Base-by-base conservation (phyloP, 2,797 vertebrate species). In the Chloroceryle amazona region DNA sequence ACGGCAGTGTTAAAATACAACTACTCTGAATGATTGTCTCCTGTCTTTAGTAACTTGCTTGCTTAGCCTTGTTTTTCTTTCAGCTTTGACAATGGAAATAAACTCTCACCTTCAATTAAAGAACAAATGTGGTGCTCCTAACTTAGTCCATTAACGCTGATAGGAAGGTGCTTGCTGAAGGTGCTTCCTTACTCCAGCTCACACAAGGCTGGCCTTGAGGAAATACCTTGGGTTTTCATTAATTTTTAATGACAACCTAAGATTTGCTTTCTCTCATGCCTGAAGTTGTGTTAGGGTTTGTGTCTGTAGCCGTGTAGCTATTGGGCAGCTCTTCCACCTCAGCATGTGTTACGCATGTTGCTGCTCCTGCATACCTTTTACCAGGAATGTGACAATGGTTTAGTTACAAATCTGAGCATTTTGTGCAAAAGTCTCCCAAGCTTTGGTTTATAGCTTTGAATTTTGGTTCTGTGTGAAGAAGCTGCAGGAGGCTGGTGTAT, bases 241-340 rank as follows among this genome's bases (percentile, higher is more conserved):
- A n/a, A 12, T 63, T 88, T 37, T 44, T 86, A 46, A 71, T 22
- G 25, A 29, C 37, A 74, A 4, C 17, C 10, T 63, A 52, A 49
- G 29, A 37, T 61, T 33, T 86, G 35, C 25, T 70, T 7, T 39
- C 8, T 60, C 80, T 55, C 12, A 3, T 35, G 31, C 44, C 42
- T 35, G 0, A 71, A 86, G 31, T 58, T 44, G 19, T 58, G 19
- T 54, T 61, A 49, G 10, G 14, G 20, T 83, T 72, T 70, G 41
- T 0, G 1, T 83, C 47, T 3, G 0, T 28, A 70, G 47, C 25
- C 1, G 0, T 7, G n/a, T 16, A 51, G 33, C 23, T 44, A 1
- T 21, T 0, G 3, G 21, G 21, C 0, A 0, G 22, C n/a, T 78
- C 12, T 63, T 41, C 29, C n/a, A 20, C 57, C 26, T 19, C 1